Percentiles rank a stretch among this genome's conserved stretches.
These are phyloP conservation scores for Vollenhovia emeryi DNA, from an alignment of 1,140 invertebrate species.

Conservation along the genomic window DNA sequence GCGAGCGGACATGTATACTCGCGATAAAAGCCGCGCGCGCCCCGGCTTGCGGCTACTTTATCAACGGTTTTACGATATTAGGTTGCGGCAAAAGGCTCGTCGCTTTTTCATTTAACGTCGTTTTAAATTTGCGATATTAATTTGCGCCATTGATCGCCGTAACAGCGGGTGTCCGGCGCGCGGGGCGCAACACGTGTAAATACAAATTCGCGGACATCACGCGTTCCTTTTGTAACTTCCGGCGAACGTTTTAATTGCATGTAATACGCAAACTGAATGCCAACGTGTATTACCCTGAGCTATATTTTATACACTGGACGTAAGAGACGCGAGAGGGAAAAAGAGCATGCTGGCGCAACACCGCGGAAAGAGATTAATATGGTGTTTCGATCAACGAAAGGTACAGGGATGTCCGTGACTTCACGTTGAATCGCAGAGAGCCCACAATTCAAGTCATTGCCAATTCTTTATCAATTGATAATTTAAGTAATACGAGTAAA, in stretches of 20 bases:
- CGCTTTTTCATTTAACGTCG: constrained; percentile 55
- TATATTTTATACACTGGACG: constrained; percentile 23
- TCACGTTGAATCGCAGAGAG: background rate
- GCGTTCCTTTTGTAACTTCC: constrained; percentile 42
- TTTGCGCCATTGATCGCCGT: constrained; percentile 40
- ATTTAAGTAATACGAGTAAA: too few species aligned
- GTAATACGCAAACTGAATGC: constrained; percentile 28
- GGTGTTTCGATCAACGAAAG: background rate
- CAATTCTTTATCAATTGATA: too few species aligned
- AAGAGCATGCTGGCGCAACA: background rate
- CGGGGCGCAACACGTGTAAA: constrained; percentile 30
- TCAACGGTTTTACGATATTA: constrained; percentile 54
- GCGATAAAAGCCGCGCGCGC: constrained; percentile 37
- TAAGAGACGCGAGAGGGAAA: background rate
- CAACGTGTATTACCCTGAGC: constrained; percentile 13
- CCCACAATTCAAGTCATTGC: background rate
- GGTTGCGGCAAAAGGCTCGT: constrained; percentile 48
- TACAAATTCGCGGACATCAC: background rate
- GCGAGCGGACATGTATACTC: constrained; percentile 19
- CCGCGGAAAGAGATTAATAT: constrained; percentile 1
- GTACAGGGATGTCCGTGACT: background rate
- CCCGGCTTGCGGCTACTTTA: constrained; percentile 48
- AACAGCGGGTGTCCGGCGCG: constrained; percentile 1
- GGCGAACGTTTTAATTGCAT: constrained; percentile 38
- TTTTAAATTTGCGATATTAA: constrained; percentile 55